A percentile compares a stretch with the other conserved stretches of the same genome.
Evolutionary conservation across 2,888 invertebrate genomes (phyloP).

Genomic region (Lasioglossum oenotherae): DNA sequence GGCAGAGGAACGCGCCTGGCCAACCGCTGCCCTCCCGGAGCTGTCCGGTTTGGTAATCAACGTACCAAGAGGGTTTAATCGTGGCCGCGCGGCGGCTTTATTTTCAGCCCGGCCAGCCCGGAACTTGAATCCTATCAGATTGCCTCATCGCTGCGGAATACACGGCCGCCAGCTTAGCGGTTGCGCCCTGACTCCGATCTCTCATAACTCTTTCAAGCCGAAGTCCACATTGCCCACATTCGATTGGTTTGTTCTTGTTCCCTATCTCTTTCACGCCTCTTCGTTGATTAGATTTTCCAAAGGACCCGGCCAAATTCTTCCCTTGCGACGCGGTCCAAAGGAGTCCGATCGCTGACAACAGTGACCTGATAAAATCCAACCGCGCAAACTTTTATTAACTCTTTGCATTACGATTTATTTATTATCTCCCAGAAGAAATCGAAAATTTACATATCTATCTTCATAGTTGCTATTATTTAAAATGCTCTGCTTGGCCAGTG

Average conservation of each 20-base stretch:
- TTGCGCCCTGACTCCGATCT: constrained; percentile 28
- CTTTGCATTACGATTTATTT: not conserved
- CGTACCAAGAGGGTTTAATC: constrained; percentile 61
- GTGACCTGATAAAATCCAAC: not conserved
- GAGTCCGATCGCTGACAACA: not conserved
- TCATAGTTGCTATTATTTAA: too few relatives aligned
- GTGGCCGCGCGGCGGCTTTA: constrained; percentile 60
- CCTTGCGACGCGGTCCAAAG: not conserved
- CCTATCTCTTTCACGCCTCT: not conserved
- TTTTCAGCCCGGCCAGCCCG: constrained; percentile 38
- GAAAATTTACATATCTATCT: too few relatives aligned
- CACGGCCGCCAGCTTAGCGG: constrained; percentile 38
- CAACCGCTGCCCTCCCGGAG: constrained; percentile 28
- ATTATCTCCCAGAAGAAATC: too few relatives aligned
- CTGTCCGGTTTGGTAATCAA: constrained; percentile 59
- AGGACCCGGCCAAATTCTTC: not conserved
- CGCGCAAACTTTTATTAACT: not conserved
- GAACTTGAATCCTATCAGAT: constrained; percentile 61
- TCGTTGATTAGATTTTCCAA: constrained; percentile 49
- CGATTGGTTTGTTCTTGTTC: constrained; percentile 39
- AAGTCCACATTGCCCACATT: not conserved
- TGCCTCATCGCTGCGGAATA: constrained; percentile 46
- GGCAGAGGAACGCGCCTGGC: constrained; percentile 17
- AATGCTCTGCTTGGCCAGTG: too few relatives aligned
- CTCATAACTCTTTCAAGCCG: constrained; percentile 48